These are phyloP conservation scores for Nezara viridula DNA, from an alignment of 2,888 invertebrate genomes.

Conservation along the genomic window DNA sequence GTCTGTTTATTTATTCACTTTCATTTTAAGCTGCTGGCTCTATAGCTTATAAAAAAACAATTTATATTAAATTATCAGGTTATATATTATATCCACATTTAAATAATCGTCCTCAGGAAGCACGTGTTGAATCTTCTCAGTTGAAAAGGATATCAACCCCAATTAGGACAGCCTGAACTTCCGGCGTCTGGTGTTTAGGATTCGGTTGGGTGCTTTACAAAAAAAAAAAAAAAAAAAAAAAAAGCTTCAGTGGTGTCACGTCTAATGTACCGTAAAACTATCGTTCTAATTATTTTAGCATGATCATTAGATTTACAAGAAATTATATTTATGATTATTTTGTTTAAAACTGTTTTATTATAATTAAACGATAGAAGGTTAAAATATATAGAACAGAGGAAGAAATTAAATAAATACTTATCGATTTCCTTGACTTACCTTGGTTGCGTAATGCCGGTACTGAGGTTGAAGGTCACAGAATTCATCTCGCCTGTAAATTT, in stretches of 20 bases:
- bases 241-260: neutral
- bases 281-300: neutral
- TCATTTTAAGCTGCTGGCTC: too few species aligned
- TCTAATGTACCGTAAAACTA: neutral
- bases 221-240: too few species aligned
- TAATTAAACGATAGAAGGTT: neutral
- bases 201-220: neutral
- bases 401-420: neutral
- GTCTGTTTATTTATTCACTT: too few species aligned
- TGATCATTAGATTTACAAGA: neutral
- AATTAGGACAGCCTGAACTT: neutral
- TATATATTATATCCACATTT: too few species aligned
- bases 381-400: neutral
- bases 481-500: neutral
- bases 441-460: neutral
- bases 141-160: neutral
- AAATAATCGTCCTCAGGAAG: too few species aligned
- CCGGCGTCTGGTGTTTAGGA: neutral
- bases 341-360: neutral
- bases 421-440: conserved; percentile 30
- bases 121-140: neutral
- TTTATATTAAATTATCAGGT: too few species aligned
- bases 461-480: neutral
- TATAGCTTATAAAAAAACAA: too few species aligned
- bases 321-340: too few species aligned